Evolutionary conservation across 2,888 invertebrate species (phyloP).

Genomic region (Erebia palarica): DNA sequence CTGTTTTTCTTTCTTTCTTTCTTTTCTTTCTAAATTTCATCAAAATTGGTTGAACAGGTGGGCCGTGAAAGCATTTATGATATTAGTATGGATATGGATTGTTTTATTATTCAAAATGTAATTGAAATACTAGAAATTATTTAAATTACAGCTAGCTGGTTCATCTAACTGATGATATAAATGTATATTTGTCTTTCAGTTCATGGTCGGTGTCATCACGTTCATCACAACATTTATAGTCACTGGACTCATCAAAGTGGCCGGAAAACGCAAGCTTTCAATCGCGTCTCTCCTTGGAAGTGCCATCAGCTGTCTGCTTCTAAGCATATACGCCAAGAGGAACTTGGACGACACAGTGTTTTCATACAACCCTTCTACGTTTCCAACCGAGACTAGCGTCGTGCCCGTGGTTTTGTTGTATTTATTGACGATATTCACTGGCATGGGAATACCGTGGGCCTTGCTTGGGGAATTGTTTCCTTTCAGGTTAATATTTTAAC

Average conservation of each 20-base stretch:
- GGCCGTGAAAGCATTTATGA: too few species aligned
- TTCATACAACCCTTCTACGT: conserved; percentile 69
- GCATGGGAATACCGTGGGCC: conserved; percentile 79
- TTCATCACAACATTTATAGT: conserved; percentile 67
- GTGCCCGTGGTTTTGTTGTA: conserved; percentile 69
- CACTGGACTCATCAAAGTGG: conserved; percentile 64
- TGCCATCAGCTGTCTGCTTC: conserved; percentile 62
- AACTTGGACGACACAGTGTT: conserved; percentile 62
- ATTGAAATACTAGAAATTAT: too few species aligned
- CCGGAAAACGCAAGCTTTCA: conserved; percentile 77
- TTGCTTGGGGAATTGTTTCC: conserved; percentile 83
- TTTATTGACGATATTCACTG: conserved; percentile 63
- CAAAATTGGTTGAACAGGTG: too few species aligned
- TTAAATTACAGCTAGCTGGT: too few species aligned
- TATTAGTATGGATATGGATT: too few species aligned
- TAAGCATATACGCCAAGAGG: conserved; percentile 70
- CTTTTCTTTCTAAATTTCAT: too few species aligned
- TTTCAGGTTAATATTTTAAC: conserved; percentile 59
- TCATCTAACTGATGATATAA: too few species aligned
- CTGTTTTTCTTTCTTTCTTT: too few species aligned
- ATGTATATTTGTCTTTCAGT: conserved; percentile 52
- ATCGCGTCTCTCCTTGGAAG: conserved; percentile 68
- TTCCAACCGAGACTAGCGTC: conserved; percentile 64
- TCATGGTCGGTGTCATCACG: conserved; percentile 73
- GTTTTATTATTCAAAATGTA: too few species aligned